Evolutionary conservation across 2,113 vertebrate species (phyloP), one percentile per base, ranked within the genome.

Genomic region (Helogale parvula): DNA sequence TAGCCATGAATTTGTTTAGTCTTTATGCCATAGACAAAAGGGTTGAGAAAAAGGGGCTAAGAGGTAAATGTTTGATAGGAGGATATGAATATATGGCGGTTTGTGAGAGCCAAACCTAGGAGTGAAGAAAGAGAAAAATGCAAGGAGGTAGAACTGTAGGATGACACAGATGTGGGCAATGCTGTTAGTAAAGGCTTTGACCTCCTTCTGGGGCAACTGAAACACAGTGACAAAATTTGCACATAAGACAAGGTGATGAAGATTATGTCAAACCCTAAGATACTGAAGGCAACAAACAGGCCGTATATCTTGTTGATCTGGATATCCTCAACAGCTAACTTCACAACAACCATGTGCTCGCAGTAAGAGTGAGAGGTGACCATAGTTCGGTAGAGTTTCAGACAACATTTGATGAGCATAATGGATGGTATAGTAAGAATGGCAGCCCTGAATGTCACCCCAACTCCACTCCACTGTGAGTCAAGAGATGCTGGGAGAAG

Each of bases 121-220:
- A n/a, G 95, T 93, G 29, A 98, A 93, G 66, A 95, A 98, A 6
- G 88, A 97, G 47, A 98, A 97, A 45, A n/a, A n/a, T n/a, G n/a
- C 95, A 5, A 97, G 82, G 11, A 97, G 47, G 9, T 96, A 97
- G 66, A 98, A 98, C 23, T 92, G 92, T 0, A 98, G 68, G 33
- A 97, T 94, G 38, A 97, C 97, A 94, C 97, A 98, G 13, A 98
- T 96, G 47, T 98, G 98, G 76, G 93, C 81, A 5, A 95, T 86
- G 29, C 97, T 0, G 97, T 97, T 97, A 15, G 96, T 97, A 66
- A 98, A 96, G 23, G 97, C 86, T 31, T 98, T 98, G 17, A 77
- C 96, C 47, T 97, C 97, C 17, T 84, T 95, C 41, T 96, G 89
- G 2, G 97, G 93, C 14, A 98, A 33, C 2, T 76, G 93, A 60